Evolutionary conservation across 2,797 vertebrate species (phyloP).

Genomic region (Ceryle rudis): DNA sequence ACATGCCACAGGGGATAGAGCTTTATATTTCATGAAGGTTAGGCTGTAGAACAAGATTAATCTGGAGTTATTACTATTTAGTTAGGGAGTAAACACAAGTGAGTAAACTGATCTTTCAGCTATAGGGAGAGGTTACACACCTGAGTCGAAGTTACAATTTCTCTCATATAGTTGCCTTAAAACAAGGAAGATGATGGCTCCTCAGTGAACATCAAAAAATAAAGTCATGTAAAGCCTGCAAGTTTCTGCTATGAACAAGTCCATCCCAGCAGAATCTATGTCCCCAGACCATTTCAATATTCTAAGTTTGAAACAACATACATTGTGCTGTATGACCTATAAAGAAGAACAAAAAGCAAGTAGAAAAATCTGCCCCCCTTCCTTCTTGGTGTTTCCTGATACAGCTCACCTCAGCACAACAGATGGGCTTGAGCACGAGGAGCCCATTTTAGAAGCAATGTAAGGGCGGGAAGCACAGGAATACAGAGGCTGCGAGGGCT

Average conservation of each 20-base stretch:
- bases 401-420: not conserved
- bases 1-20: rapidly evolving
- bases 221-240: not conserved
- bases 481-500: not conserved
- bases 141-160: not conserved
- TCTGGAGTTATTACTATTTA: not conserved
- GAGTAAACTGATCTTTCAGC: not conserved
- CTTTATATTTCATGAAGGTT: not conserved
- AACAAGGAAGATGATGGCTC: not conserved
- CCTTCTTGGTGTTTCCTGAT: not conserved
- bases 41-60: not conserved
- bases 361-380: not conserved
- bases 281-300: not conserved
- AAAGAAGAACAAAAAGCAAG: not conserved
- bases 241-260: not conserved
- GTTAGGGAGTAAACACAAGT: not conserved
- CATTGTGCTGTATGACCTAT: rapidly evolving
- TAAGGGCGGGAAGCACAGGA: not conserved
- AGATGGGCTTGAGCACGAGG: rapidly evolving
- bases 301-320: not conserved
- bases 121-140: too few species aligned
- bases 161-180: not conserved
- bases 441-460: not conserved
- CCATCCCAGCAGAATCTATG: not conserved
- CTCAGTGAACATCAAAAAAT: not conserved